A percentile compares a stretch with the other conserved stretches of the same genome.
Evolutionary conservation across 2,113 vertebrate genomes (phyloP).

Genomic region (Mola mola): DNA sequence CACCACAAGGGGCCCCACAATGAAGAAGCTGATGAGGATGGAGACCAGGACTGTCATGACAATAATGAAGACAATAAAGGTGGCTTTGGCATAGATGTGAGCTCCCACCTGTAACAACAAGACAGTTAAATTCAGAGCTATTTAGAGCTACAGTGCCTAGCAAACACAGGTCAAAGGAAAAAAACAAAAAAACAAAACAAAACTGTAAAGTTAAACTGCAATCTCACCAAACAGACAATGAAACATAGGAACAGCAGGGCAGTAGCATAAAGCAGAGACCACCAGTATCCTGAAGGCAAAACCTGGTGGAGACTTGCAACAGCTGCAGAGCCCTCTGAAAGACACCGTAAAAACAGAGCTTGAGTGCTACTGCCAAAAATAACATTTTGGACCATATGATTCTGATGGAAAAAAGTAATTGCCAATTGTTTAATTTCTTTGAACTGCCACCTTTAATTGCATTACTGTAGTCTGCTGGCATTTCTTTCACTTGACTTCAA

Average conservation of each 20-base stretch:
- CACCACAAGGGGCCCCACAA: conserved; percentile 71
- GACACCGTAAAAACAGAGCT: too few relatives aligned
- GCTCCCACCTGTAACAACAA: conserved; percentile 80
- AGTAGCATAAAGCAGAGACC: conserved; percentile 85
- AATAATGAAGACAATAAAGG: conserved; percentile 88
- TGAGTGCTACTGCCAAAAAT: too few relatives aligned
- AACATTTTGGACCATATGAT: too few relatives aligned
- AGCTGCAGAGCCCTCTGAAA: conserved; percentile 37
- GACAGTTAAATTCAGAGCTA: background rate
- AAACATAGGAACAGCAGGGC: conserved; percentile 86
- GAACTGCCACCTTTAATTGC: too few relatives aligned
- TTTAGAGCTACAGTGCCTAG: too few relatives aligned
- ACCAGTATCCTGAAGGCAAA: conserved; percentile 87
- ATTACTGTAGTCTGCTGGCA: too few relatives aligned
- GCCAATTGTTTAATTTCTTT: too few relatives aligned
- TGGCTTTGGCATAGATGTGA: conserved; percentile 88
- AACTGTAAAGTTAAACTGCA: background rate
- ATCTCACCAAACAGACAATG: conserved; percentile 85
- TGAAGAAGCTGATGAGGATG: conserved; percentile 86
- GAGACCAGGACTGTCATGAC: conserved; percentile 81
- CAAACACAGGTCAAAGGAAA: background rate
- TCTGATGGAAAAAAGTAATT: too few relatives aligned
- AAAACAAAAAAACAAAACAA: background rate
- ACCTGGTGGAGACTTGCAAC: conserved; percentile 48
- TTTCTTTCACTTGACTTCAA: too few relatives aligned